Evolutionary conservation across 92 coral and sea anemone species (phyloP).

Genomic region (Epizoanthus scotinus): DNA sequence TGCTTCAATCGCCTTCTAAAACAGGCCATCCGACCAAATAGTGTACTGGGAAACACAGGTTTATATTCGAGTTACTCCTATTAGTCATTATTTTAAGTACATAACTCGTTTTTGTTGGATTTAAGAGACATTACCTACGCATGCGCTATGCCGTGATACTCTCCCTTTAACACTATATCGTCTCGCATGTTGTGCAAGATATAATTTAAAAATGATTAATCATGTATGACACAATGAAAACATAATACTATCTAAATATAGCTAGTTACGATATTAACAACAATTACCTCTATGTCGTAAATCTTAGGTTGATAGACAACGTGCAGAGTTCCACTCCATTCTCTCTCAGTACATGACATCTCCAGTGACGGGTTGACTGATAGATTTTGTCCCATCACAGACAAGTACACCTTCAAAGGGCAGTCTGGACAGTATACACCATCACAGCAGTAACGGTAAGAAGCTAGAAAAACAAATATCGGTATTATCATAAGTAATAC

Average conservation of each 20-base stretch:
- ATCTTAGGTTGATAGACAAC: conserved; percentile 64
- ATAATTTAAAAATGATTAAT: too few relatives aligned
- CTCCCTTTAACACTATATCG: too few relatives aligned
- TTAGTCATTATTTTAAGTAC: too few relatives aligned
- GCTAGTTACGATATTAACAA: not conserved
- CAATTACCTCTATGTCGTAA: conserved; percentile 54
- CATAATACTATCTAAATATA: not conserved
- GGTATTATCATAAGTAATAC: not conserved
- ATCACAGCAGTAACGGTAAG: conserved; percentile 59
- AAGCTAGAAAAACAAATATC: conserved; percentile 40
- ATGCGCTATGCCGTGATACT: too few relatives aligned
- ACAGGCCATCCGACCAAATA: too few relatives aligned
- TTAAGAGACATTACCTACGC: too few relatives aligned
- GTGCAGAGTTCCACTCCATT: conserved; percentile 34
- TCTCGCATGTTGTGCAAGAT: too few relatives aligned
- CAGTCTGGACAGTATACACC: conserved; percentile 71
- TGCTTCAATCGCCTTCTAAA: too few relatives aligned
- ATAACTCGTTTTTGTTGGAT: too few relatives aligned
- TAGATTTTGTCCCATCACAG: conserved; percentile 37
- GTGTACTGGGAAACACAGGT: too few relatives aligned
- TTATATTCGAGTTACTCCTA: too few relatives aligned
- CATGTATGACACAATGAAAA: too few relatives aligned
- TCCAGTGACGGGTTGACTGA: conserved; percentile 46
- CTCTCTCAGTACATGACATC: conserved; percentile 45
- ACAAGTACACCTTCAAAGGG: conserved; percentile 43